Conservation (phyloP, 2,797 vertebrate species). For the Pachyuromys duprasi region DNA sequence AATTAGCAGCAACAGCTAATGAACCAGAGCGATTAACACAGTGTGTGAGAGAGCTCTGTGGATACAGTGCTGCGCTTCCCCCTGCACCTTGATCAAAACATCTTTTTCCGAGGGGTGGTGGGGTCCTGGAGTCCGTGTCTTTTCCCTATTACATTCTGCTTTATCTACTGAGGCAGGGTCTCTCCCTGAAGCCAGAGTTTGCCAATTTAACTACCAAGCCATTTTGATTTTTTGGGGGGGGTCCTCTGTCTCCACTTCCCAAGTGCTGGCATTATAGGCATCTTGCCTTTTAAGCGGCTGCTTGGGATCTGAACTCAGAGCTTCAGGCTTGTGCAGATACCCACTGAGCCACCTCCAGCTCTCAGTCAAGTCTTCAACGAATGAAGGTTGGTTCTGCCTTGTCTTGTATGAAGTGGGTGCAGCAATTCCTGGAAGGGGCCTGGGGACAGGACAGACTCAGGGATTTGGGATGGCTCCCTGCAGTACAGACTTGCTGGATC, state of each 20-base stretch:
- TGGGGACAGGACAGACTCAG: not conserved
- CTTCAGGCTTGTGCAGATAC: not conserved
- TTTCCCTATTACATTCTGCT: not conserved
- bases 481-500: not conserved
- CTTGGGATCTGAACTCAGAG: not conserved
- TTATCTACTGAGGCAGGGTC: not conserved
- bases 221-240: not conserved
- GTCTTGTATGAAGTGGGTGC: not conserved
- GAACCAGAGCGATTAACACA: not conserved
- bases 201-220: not conserved
- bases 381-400: not conserved
- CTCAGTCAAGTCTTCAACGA: not conserved
- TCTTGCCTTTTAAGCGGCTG: not conserved
- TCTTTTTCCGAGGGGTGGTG: not conserved
- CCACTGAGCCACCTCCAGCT: not conserved
- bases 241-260: not conserved
- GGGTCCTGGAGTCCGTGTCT: too few relatives aligned
- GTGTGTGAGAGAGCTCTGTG: not conserved
- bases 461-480: not conserved
- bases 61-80: not conserved
- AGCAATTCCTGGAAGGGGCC: not conserved
- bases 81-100: not conserved
- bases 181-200: not conserved
- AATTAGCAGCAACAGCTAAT: conserved; percentile 3
- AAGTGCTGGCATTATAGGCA: not conserved